A percentile compares a stretch with the other conserved stretches of the same genome.
phyloP scores from a whole-genome alignment of 1,140 invertebrate genomes.

The Saxidomus purpurata region DNA sequence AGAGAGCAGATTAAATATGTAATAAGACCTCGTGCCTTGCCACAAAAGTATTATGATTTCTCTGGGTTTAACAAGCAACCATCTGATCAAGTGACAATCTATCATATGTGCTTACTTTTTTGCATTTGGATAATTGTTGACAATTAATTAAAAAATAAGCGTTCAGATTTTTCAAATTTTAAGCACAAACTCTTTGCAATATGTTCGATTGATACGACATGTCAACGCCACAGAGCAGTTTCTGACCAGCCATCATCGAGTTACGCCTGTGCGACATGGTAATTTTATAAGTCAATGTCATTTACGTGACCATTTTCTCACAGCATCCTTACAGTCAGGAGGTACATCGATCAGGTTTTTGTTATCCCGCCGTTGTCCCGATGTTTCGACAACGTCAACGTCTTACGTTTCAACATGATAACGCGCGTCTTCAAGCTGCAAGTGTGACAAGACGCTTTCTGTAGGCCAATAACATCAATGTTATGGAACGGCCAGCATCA shows the following conservation, averaged over 20 bases:
- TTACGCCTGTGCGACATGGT: conserved; percentile 5
- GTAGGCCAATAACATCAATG: background rate
- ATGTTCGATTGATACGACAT: background rate
- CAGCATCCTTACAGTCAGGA: background rate
- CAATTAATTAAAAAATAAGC: too few relatives aligned
- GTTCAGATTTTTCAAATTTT: too few relatives aligned
- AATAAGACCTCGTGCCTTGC: too few relatives aligned
- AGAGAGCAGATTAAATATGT: too few relatives aligned
- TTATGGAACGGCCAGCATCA: background rate
- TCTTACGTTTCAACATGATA: conserved; percentile 26
- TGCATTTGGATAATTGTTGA: too few relatives aligned
- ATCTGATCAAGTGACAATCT: too few relatives aligned
- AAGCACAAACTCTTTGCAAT: too few relatives aligned
- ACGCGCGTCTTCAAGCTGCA: background rate
- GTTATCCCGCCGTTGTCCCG: background rate
- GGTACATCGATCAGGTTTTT: conserved; percentile 23
- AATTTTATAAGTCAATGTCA: conserved; percentile 20
- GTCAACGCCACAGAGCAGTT: background rate
- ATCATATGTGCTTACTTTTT: too few relatives aligned
- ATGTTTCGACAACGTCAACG: background rate
- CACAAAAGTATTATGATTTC: too few relatives aligned
- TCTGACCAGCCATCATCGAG: background rate
- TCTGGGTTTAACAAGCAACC: too few relatives aligned
- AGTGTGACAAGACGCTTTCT: background rate
- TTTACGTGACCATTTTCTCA: conserved; percentile 8